Evolutionary conservation across 2,888 invertebrate species (phyloP), one percentile per base, ranked within the genome.

Genomic region (Uropetala carovei): DNA sequence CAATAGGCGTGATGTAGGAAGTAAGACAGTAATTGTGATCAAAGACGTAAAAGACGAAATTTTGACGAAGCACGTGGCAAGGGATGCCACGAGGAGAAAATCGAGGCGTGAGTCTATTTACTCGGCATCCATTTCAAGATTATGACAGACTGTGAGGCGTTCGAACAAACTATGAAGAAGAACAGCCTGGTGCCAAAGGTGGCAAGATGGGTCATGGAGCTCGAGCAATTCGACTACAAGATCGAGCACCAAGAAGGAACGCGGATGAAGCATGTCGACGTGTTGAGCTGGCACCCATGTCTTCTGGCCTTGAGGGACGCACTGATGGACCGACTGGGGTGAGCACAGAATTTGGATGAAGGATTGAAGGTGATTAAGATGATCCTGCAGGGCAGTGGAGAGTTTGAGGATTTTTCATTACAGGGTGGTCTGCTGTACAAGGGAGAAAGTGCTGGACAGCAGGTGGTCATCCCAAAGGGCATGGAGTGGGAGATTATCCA

Each of bases 231-330:
- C 58, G 58, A 81, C 27, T 81, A 56, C 58, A 60, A 92, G 57
- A 60, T 92, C 16, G 57, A 8, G 16, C 92, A 92, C n/a, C 81
- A 64, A 57, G 56, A 60, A 10, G 92, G 83, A 5, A 83, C 81
- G 16, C 43, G 57, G 56, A 13, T 92, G 27, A n/a, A 16, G 1
- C 92, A 92, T 83, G 92, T 83, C 13, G 83, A 92, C 8, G 92
- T 81, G 5, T 22, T 92, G 22, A 81, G 92, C 27, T n/a, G 43
- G 43, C 5, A 43, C 43, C 43, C 43, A 18, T 64, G 64, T 64
- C 18, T 18, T 16, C 18, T 64, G 18, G 18, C 18, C 7, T 14
- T 64, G 64, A 14, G 18, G 3, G 64, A 64, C 7, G 16, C 18
- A 64, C 18, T 64, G 64, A 16, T 64, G 18, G 64, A 64, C 7